Conservation (phyloP, 2,888 invertebrate genomes). For the Dryomyza anilis region DNA sequence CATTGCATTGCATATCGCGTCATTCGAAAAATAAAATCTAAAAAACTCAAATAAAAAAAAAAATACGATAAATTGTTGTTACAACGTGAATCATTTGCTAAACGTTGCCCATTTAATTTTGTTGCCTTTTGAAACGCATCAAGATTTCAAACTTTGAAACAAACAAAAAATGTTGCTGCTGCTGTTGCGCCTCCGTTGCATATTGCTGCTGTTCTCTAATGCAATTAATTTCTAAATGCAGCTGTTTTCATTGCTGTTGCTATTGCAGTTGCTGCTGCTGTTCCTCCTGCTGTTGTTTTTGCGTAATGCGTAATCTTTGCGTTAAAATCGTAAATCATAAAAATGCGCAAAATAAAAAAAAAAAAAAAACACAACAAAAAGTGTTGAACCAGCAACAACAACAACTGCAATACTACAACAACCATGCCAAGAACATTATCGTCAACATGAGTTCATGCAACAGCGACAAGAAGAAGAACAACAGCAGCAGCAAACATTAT, state of each 20-base stretch:
- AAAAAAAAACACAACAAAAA: not conserved
- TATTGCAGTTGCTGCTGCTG: not conserved
- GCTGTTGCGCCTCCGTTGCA: not conserved
- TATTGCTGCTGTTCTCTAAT: constrained; percentile 4
- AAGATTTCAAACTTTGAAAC: not conserved
- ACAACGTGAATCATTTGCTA: constrained; percentile 8
- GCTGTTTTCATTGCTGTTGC: constrained; percentile 46
- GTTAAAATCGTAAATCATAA: constrained; percentile 24
- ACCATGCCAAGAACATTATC: no score
- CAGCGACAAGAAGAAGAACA: not conserved
- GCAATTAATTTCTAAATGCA: constrained; percentile 52
- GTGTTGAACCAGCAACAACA: not conserved
- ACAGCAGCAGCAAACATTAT: constrained; percentile 9
- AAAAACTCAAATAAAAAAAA: not conserved
- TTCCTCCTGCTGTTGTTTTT: not conserved
- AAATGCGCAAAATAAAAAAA: not conserved
- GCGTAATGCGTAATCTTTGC: constrained; percentile 2
- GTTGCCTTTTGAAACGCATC: not conserved
- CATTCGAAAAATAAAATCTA: no score
- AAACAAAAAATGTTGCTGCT: not conserved
- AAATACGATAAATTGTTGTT: not conserved
- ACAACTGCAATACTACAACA: not conserved
- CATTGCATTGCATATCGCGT: not conserved
- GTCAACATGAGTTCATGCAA: not conserved
- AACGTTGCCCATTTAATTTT: not conserved